Percentiles rank a stretch among this genome's conserved stretches.
phyloP scores from a whole-genome alignment of 2,888 invertebrate species.

The Macroteleia sp. region DNA sequence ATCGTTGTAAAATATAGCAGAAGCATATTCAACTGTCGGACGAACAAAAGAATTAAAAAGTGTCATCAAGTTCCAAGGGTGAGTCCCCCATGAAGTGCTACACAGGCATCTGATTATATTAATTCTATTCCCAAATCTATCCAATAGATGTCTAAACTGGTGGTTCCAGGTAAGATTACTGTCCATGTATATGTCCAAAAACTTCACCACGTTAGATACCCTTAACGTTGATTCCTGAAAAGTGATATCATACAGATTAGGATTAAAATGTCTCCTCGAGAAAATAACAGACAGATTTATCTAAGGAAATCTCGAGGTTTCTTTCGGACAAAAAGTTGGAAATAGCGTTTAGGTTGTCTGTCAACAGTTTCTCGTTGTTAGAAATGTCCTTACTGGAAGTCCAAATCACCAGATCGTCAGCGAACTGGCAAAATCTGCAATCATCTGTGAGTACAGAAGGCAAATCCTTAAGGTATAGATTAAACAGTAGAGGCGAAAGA shows the following conservation, averaged over 20 bases:
- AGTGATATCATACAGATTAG: not conserved
- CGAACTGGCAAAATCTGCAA: constrained; percentile 1
- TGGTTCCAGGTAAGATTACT: constrained; percentile 2
- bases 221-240: no score
- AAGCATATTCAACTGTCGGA: no score
- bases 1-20: no score
- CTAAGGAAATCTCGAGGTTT: not conserved
- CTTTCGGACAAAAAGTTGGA: not conserved
- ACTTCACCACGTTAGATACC: not conserved
- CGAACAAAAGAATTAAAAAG: no score
- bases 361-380: not conserved
- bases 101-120: not conserved
- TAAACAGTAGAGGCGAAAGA: constrained; percentile 1
- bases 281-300: not conserved
- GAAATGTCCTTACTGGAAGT: not conserved
- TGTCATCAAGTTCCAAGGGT: no score
- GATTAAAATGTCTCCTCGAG: not conserved
- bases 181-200: constrained; percentile 1
- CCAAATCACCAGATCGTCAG: constrained; percentile 9
- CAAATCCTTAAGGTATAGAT: constrained; percentile 1
- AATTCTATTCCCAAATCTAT: not conserved
- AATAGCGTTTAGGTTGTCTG: not conserved
- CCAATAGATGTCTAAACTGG: not conserved
- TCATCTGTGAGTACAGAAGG: not conserved
- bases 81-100: not conserved